Base-by-base conservation (phyloP, 2,888 invertebrate genomes). In the Cephalotes varians region DNA sequence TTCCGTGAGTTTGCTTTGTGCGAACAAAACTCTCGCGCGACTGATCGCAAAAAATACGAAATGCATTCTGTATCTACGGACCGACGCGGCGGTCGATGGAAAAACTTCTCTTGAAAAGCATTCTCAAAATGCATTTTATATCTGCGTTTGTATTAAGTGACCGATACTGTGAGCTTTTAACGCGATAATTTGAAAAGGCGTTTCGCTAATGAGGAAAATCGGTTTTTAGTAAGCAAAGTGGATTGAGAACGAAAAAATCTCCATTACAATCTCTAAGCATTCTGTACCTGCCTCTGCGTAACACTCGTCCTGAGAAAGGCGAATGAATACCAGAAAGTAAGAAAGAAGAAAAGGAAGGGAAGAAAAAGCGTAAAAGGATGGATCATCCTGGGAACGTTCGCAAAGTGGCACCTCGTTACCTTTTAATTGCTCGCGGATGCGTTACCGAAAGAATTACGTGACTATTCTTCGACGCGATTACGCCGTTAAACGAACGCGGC, bases 361-460 rank as follows among this genome's bases (percentile, higher is more conserved):
- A 71, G 67, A 74, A 85, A 83, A 18, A 25, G 12, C 54, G 77
- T 51, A 77, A 86, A 60, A 83, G 72, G 72, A 74, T 82, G 81
- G 60, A 83, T 86, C 73, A 77, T 85, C 69, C 49, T 28, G 25
- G 40, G 15, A 67, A 74, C 56, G 18, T 83, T 81, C 67, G 74
- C 44, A 85, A 89, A 85, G 81, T 82, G 79, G 81, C 67, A 65
- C 60, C 71, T 85, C 67, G 85, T 89, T 85, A 89, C 69, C 81
- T 83, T 82, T 37, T 86, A 89, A 89, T 87, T 86, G 85, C 67
- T 81, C 34, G 28, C 47, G 62, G 51, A 89, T 71, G 83, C 81
- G 64, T 85, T 87, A 79, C 60, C 62, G 49, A 81, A 81, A 86
- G 82, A 89, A 89, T 86, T 87, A 81, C 81, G 71, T 72, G 81